Percentiles rank a stretch among this genome's conserved stretches.
Conservation (phyloP, 30 jellyfish, hydroid and myxozoan species). For the Hydractinia symbiolongicarpus region DNA sequence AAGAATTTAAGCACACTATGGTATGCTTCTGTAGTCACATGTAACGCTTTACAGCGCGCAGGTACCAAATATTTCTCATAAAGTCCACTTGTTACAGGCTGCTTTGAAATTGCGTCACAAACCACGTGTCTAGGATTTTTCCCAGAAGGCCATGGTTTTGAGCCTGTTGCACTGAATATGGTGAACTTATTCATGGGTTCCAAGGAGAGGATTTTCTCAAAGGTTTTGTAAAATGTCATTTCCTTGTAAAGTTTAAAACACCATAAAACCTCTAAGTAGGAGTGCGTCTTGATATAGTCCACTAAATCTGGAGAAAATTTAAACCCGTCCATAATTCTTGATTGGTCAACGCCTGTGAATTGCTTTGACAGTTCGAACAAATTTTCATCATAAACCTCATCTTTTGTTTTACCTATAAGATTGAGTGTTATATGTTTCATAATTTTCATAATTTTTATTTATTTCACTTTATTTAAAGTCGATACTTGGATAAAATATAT, state of each 20-base stretch:
- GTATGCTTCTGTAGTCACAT: slow-evolving; percentile 8
- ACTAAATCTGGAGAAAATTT: slow-evolving; percentile 21
- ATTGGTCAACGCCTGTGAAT: neutral
- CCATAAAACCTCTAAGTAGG: slow-evolving; percentile 32
- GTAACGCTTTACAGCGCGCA: slow-evolving; percentile 20
- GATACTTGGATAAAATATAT: too few relatives aligned
- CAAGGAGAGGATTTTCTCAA: slow-evolving; percentile 22
- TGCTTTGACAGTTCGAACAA: slow-evolving; percentile 7
- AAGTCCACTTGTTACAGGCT: slow-evolving; percentile 27
- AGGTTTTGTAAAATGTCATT: slow-evolving; percentile 23
- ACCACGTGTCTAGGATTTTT: slow-evolving; percentile 26
- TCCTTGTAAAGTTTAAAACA: slow-evolving; percentile 27
- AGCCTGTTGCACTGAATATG: slow-evolving; percentile 35
- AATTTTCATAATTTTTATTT: too few relatives aligned
- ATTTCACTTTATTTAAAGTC: too few relatives aligned
- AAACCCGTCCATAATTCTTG: slow-evolving; percentile 4
- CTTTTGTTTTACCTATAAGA: slow-evolving; percentile 10
- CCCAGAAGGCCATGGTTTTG: slow-evolving; percentile 37
- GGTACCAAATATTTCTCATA: slow-evolving; percentile 34
- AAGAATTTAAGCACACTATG: neutral
- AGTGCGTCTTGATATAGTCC: slow-evolving; percentile 18
- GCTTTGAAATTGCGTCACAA: slow-evolving; percentile 31
- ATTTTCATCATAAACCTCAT: slow-evolving; percentile 19
- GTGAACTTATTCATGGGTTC: slow-evolving; percentile 26
- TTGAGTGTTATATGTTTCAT: too few relatives aligned